phyloP scores from a whole-genome alignment of 2,888 invertebrate species.

The Ctena decussata region DNA sequence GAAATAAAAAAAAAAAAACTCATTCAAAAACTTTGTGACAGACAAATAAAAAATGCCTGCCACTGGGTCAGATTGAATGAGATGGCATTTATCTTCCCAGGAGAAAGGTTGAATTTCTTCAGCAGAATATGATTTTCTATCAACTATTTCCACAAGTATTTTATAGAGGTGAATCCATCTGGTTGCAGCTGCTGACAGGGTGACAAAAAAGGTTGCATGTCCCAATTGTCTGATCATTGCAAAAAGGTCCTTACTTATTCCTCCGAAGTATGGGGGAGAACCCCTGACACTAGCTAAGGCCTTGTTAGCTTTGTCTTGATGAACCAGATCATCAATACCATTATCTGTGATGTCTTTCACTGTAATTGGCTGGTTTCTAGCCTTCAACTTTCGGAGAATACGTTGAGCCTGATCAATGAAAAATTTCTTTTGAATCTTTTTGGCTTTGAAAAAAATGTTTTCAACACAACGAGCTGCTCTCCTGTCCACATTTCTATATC shows the following conservation, averaged over 20 bases:
- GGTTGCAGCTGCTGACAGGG: conserved; percentile 18
- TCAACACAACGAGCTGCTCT: conserved; percentile 16
- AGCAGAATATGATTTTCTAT: background rate
- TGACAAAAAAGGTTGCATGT: conserved; percentile 34
- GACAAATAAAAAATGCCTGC: conserved; percentile 56
- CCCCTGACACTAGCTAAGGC: conserved; percentile 36
- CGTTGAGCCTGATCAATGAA: conserved; percentile 48
- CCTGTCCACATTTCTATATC: conserved; percentile 39
- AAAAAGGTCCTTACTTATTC: too few relatives aligned
- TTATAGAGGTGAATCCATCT: background rate
- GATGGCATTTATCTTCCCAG: conserved; percentile 27
- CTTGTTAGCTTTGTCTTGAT: conserved; percentile 53
- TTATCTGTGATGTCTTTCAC: conserved; percentile 40
- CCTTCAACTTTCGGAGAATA: conserved; percentile 53
- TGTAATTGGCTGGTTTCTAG: conserved; percentile 28
- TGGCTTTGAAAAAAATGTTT: conserved; percentile 63
- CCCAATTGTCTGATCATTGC: conserved; percentile 39
- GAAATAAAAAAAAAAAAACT: conserved; percentile 34
- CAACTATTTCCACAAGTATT: background rate
- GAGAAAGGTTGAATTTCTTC: background rate
- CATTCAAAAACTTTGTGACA: conserved; percentile 21
- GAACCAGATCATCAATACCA: conserved; percentile 4
- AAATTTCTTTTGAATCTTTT: conserved; percentile 58
- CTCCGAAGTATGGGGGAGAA: too few relatives aligned
- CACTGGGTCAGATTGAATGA: conserved; percentile 48